phyloP scores from a whole-genome alignment of 1,140 invertebrate genomes.

The Apis mellifera region DNA sequence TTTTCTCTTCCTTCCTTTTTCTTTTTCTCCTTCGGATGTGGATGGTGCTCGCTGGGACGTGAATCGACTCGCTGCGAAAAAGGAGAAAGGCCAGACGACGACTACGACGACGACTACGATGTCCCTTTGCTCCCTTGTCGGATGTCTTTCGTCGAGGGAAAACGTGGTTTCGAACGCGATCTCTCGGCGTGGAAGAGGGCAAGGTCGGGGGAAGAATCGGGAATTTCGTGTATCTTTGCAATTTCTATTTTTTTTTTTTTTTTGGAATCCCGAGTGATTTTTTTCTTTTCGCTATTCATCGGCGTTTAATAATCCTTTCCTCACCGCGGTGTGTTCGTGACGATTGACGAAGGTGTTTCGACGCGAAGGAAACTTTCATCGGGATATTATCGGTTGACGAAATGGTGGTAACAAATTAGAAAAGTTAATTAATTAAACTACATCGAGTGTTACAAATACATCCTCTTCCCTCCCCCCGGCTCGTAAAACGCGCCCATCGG shows the following conservation, averaged over 20 bases:
- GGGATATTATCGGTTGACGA: too few relatives aligned
- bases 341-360: too few relatives aligned
- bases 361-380: too few relatives aligned
- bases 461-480: neutral
- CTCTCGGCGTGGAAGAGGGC: neutral
- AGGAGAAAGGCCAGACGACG: neutral
- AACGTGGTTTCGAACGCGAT: neutral
- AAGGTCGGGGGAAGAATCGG: neutral
- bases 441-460: neutral
- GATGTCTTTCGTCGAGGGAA: neutral
- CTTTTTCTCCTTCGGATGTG: too few relatives aligned
- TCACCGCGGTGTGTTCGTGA: too few relatives aligned
- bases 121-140: neutral
- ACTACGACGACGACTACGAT: neutral
- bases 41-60: slow-evolving; percentile 16
- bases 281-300: too few relatives aligned
- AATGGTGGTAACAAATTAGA: neutral
- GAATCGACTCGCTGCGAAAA: slow-evolving; percentile 23
- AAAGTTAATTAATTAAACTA: neutral
- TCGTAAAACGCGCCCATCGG: neutral
- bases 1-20: too few relatives aligned
- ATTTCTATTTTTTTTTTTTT: too few relatives aligned
- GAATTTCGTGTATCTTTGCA: too few relatives aligned
- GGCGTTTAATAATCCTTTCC: too few relatives aligned
- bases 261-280: too few relatives aligned